phyloP scores from a whole-genome alignment of 2,888 invertebrate species.

The Tenthredo livida region DNA sequence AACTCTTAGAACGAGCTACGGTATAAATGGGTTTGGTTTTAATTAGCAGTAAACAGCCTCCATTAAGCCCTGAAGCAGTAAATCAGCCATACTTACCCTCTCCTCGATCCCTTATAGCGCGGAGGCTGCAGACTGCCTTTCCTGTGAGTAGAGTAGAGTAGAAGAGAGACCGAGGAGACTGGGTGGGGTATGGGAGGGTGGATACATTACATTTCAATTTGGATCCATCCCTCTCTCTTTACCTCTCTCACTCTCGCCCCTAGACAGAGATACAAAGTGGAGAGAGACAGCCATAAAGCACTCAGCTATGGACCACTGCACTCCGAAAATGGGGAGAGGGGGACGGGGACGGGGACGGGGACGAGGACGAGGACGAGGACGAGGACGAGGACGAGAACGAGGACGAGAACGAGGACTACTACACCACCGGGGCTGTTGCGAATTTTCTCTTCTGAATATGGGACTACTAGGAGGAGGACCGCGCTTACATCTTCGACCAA shows the following conservation, averaged over 20 bases:
- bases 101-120: constrained; percentile 54
- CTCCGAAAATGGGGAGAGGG: constrained; percentile 54
- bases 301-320: constrained; percentile 66
- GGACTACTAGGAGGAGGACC: constrained; percentile 47
- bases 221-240: constrained; percentile 60
- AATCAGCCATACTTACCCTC: constrained; percentile 75
- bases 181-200: constrained; percentile 57
- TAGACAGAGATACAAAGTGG: constrained; percentile 50
- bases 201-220: constrained; percentile 75
- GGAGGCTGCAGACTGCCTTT: constrained; percentile 56
- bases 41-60: constrained; percentile 77
- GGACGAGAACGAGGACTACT: constrained; percentile 49
- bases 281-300: constrained; percentile 58
- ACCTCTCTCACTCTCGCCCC: constrained; percentile 59
- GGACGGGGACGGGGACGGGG: constrained; percentile 40
- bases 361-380: constrained; percentile 31
- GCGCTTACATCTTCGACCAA: constrained; percentile 32
- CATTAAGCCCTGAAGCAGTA: constrained; percentile 74
- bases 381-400: constrained; percentile 46
- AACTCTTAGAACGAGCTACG: constrained; percentile 62
- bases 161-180: constrained; percentile 54
- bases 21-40: constrained; percentile 75
- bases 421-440: constrained; percentile 41
- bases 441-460: constrained; percentile 48
- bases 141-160: constrained; percentile 56